A percentile compares a stretch with the other conserved stretches of the same genome.
These are phyloP conservation scores for Cynopterus sphinx DNA, from an alignment of 2,797 vertebrate species.

Conservation along the genomic window DNA sequence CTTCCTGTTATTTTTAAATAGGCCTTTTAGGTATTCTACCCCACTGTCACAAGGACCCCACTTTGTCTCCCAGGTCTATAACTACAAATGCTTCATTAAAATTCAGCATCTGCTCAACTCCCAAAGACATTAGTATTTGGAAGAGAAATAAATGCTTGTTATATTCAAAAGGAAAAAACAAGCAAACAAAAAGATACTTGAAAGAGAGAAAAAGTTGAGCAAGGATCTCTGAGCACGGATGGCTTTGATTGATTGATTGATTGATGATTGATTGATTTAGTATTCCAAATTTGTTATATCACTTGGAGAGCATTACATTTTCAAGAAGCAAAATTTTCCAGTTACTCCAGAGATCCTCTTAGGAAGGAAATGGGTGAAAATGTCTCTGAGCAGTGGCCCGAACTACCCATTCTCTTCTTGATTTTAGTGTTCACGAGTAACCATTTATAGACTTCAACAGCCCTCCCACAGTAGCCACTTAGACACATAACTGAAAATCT, in stretches of 20 bases:
- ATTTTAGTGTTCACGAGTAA: not conserved
- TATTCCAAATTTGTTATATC: not conserved
- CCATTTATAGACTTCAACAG: not conserved
- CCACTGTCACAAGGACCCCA: not conserved
- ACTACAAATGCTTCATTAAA: conserved; percentile 16
- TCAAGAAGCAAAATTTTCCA: conserved; percentile 33
- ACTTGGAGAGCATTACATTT: conserved; percentile 37
- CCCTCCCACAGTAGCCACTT: not conserved
- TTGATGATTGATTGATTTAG: not conserved
- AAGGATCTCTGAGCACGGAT: not conserved
- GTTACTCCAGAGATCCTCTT: conserved; percentile 5
- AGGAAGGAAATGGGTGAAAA: not conserved
- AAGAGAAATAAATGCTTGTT: conserved; percentile 48
- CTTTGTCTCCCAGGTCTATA: not conserved
- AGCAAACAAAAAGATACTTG: not conserved
- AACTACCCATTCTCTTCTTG: not conserved
- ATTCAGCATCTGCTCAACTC: not conserved
- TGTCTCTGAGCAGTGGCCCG: not conserved
- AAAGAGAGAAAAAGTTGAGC: conserved; percentile 13
- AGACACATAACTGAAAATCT: conserved; percentile 20
- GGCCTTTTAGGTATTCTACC: not conserved
- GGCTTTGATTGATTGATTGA: not conserved
- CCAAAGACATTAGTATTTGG: not conserved
- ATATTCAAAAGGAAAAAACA: not conserved
- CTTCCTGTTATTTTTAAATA: conserved; percentile 40